Conservation (phyloP, 2,113 vertebrate species). For the Climacteris rufus region DNA sequence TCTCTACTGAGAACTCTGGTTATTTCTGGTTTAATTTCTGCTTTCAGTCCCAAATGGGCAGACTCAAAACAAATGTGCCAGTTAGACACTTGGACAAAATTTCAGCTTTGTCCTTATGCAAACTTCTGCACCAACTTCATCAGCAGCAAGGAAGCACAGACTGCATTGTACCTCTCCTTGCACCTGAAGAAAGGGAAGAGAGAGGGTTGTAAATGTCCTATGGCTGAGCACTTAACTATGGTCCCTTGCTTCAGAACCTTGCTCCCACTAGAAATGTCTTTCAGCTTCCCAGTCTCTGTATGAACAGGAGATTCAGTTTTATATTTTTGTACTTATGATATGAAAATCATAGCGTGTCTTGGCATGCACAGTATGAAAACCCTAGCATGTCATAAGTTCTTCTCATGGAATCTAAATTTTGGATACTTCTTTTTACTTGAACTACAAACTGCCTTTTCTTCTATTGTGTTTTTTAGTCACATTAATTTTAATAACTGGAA, state of each 20-base stretch:
- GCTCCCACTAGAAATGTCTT: background rate
- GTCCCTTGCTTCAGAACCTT: background rate
- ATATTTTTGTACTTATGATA: background rate
- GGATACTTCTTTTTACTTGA: background rate
- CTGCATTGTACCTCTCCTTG: accelerated
- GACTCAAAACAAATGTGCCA: background rate
- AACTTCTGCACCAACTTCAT: background rate
- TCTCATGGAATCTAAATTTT: background rate
- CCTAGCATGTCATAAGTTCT: background rate
- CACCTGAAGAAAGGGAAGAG: background rate
- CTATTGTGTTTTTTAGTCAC: background rate
- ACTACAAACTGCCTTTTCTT: background rate
- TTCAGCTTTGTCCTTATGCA: background rate
- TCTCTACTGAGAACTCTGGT: background rate
- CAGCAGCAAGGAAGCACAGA: background rate
- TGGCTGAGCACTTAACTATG: background rate
- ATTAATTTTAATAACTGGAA: background rate
- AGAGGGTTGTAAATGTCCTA: background rate
- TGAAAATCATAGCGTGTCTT: background rate
- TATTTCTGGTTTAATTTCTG: background rate
- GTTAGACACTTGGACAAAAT: background rate
- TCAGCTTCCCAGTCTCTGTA: background rate
- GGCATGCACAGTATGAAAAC: background rate
- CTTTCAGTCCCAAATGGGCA: background rate
- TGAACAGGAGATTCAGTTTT: background rate